A percentile compares a stretch with the other conserved stretches of the same genome.
phyloP scores from a whole-genome alignment of 1,140 invertebrate species.

The Hormaphis cornu region DNA sequence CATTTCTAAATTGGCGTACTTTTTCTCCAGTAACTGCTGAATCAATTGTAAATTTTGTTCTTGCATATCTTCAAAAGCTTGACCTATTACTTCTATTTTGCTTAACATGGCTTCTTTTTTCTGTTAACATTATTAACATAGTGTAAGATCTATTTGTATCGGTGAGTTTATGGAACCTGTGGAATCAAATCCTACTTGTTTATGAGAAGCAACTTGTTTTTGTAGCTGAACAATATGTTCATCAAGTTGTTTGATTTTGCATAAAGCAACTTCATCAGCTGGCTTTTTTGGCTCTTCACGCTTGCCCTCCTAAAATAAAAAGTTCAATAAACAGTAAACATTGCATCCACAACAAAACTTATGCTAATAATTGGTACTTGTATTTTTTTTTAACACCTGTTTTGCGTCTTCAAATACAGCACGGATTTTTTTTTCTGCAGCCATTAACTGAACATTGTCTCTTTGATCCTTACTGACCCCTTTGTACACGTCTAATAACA shows the following conservation, averaged over 20 bases:
- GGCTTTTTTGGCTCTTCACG: slow-evolving; percentile 83
- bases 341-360: too few relatives aligned
- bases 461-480: slow-evolving; percentile 89
- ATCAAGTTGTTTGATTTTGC: slow-evolving; percentile 90
- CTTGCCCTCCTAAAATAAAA: slow-evolving; percentile 66
- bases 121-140: too few relatives aligned
- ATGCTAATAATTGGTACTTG: too few relatives aligned
- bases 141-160: too few relatives aligned
- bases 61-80: slow-evolving; percentile 99
- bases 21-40: slow-evolving; percentile 92
- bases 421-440: slow-evolving; percentile 80
- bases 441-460: slow-evolving; percentile 93
- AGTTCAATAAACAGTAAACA: too few relatives aligned
- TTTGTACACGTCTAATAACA: slow-evolving; percentile 94
- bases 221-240: slow-evolving; percentile 78
- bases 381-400: slow-evolving; percentile 70
- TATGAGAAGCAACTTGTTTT: slow-evolving; percentile 73
- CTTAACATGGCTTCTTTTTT: slow-evolving; percentile 95
- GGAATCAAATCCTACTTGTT: slow-evolving; percentile 54
- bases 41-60: slow-evolving; percentile 94
- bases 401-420: slow-evolving; percentile 83
- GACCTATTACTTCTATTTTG: slow-evolving; percentile 98
- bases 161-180: too few relatives aligned
- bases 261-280: slow-evolving; percentile 87
- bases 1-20: slow-evolving; percentile 98